Evolutionary conservation across 2,888 invertebrate species (phyloP).

Genomic region (Bellardia pandia): DNA sequence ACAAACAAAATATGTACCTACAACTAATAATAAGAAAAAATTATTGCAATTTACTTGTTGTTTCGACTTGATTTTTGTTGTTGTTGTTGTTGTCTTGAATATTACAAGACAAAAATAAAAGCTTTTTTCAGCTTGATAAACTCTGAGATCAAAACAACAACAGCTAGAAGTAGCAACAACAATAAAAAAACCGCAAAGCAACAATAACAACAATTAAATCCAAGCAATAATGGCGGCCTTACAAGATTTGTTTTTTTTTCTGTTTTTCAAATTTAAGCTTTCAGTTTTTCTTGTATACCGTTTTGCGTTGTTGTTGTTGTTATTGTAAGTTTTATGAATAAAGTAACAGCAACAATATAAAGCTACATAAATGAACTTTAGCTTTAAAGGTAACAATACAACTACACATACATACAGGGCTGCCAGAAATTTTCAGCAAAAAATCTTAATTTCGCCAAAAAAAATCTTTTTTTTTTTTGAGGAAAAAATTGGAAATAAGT

Average conservation of each 20-base stretch:
- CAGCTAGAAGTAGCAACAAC: constrained; percentile 43
- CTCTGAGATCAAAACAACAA: constrained; percentile 43
- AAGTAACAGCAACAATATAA: constrained; percentile 41
- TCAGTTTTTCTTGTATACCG: constrained; percentile 47
- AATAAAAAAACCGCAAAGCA: constrained; percentile 7
- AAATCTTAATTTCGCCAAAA: too few species aligned
- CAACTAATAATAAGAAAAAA: constrained; percentile 18
- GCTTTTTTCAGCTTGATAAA: constrained; percentile 57
- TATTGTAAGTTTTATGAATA: constrained; percentile 38
- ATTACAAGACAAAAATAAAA: constrained; percentile 50
- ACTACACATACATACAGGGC: background rate
- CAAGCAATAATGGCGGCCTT: constrained; percentile 65
- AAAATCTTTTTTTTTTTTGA: too few species aligned
- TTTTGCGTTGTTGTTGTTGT: background rate
- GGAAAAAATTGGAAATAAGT: too few species aligned
- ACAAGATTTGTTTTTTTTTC: constrained; percentile 48
- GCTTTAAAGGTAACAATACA: constrained; percentile 67
- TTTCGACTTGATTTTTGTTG: constrained; percentile 15
- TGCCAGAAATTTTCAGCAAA: too few species aligned
- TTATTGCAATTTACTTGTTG: constrained; percentile 56
- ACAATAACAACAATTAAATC: constrained; percentile 50
- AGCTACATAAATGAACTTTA: constrained; percentile 71
- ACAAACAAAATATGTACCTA: constrained; percentile 42
- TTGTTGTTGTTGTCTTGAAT: constrained; percentile 5
- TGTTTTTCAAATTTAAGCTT: constrained; percentile 12